Conservation (phyloP, 1,140 invertebrate species). For the Neuroterus valhalla region DNA sequence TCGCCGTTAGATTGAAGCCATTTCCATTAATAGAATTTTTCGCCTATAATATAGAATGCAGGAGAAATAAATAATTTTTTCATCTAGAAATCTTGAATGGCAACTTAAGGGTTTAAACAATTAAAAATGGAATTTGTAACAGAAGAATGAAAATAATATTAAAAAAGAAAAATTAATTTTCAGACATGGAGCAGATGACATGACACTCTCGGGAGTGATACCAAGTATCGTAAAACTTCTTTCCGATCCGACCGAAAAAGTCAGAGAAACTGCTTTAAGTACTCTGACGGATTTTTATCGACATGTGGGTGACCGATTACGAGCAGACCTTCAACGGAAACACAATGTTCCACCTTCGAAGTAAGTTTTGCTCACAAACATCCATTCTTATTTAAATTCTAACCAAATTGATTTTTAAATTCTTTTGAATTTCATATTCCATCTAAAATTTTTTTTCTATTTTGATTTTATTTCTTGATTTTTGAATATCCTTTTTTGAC, state of each 20-base stretch:
- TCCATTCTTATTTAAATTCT: too few relatives aligned
- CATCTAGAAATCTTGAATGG: conserved; percentile 33
- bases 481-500: too few relatives aligned
- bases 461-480: too few relatives aligned
- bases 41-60: too few relatives aligned
- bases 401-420: too few relatives aligned
- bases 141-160: too few relatives aligned
- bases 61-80: too few relatives aligned
- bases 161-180: conserved; percentile 53
- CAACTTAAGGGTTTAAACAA: too few relatives aligned
- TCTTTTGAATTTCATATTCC: too few relatives aligned
- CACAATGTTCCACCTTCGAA: conserved; percentile 87
- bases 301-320: conserved; percentile 92
- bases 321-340: conserved; percentile 88
- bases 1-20: not conserved
- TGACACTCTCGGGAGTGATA: conserved; percentile 88
- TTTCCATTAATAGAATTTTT: too few relatives aligned
- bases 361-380: conserved; percentile 69
- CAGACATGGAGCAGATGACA: conserved; percentile 88
- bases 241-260: conserved; percentile 91
- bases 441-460: too few relatives aligned
- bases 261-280: conserved; percentile 89
- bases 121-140: too few relatives aligned
- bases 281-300: conserved; percentile 93
- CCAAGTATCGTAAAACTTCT: conserved; percentile 88